Conservation (phyloP, 2,888 invertebrate genomes). For the Euplexia lucipara region DNA sequence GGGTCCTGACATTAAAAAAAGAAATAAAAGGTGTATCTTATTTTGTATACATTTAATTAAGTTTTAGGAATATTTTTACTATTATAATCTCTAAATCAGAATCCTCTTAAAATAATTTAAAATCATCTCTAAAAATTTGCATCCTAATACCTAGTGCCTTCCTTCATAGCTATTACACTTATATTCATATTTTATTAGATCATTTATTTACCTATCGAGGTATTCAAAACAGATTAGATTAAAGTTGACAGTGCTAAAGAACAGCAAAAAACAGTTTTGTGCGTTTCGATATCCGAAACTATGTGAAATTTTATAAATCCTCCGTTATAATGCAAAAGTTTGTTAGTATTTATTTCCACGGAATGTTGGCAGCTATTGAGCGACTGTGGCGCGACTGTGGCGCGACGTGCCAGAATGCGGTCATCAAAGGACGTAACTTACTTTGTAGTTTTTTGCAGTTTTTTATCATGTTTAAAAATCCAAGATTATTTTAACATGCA, state of each 20-base stretch:
- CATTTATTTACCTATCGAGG: no score
- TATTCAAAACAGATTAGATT: background rate
- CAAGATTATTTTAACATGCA: background rate
- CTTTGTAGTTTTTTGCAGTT: background rate
- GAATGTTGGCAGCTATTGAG: constrained; percentile 37
- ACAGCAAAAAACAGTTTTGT: background rate
- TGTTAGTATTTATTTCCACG: constrained; percentile 17
- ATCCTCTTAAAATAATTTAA: no score
- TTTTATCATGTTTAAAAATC: constrained; percentile 19
- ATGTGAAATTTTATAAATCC: constrained; percentile 8
- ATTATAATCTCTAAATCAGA: no score
- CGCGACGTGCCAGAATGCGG: constrained; percentile 5
- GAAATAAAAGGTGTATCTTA: no score
- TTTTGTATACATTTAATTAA: no score
- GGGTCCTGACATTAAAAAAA: no score
- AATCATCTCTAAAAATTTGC: no score
- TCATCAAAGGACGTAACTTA: constrained; percentile 29
- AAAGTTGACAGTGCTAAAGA: background rate
- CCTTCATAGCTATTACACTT: no score
- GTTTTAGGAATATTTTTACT: no score
- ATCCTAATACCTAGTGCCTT: no score
- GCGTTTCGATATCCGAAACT: background rate
- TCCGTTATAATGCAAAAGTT: constrained; percentile 23
- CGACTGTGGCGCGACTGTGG: constrained; percentile 8
- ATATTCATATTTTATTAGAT: no score